These are phyloP conservation scores for Ophioderma brevispina DNA, from an alignment of 35 echinoderm and acorn worm species.

Conservation along the genomic window DNA sequence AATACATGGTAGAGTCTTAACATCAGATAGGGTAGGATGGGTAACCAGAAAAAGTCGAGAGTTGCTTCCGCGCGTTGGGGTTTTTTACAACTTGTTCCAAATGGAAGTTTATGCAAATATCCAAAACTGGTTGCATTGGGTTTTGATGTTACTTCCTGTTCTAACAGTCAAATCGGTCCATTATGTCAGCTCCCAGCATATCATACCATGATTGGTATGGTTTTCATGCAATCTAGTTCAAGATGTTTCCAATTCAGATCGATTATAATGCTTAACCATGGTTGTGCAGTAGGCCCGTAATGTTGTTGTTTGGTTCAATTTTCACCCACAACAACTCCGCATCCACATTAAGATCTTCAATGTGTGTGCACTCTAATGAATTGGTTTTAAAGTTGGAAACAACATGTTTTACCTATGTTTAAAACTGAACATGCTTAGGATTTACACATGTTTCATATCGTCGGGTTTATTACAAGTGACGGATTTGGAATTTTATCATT, in stretches of 20 bases:
- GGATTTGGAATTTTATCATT: too few relatives aligned
- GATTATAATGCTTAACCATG: not conserved
- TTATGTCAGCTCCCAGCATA: not conserved
- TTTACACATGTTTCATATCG: too few relatives aligned
- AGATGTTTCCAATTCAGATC: not conserved
- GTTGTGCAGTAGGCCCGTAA: not conserved
- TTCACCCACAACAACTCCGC: not conserved
- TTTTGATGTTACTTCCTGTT: not conserved
- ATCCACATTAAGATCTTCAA: not conserved
- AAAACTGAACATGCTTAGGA: too few relatives aligned
- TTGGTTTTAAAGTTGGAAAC: too few relatives aligned
- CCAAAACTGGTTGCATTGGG: not conserved
- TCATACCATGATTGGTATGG: not conserved
- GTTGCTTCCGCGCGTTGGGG: not conserved
- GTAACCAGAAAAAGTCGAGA: not conserved
- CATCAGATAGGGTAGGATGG: not conserved
- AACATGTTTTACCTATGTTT: too few relatives aligned
- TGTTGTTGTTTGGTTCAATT: not conserved
- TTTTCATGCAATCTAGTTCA: not conserved
- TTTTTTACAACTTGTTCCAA: not conserved
- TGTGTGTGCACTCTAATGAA: too few relatives aligned
- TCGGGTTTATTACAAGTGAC: too few relatives aligned
- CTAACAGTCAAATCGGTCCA: not conserved
- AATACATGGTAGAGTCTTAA: not conserved
- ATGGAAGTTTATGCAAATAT: not conserved